These are phyloP conservation scores for Junonia oenone DNA, from an alignment of 2,888 invertebrate genomes.

Conservation along the genomic window DNA sequence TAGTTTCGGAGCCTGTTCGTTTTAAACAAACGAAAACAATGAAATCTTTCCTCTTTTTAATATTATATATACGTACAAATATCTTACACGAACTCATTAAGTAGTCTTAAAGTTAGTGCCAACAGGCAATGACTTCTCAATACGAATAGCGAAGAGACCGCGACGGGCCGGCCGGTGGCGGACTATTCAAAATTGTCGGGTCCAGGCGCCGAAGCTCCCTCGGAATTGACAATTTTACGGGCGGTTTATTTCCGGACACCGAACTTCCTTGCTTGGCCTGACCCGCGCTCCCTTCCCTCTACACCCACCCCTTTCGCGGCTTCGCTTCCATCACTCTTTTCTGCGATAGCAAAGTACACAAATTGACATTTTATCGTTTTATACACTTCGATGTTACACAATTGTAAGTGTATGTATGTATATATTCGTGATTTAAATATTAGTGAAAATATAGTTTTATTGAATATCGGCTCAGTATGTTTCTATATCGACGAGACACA, in stretches of 20 bases:
- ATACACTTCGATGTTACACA: background rate
- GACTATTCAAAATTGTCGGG: constrained; percentile 59
- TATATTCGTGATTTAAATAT: background rate
- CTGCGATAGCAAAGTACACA: constrained; percentile 14
- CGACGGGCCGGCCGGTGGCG: constrained; percentile 31
- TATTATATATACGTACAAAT: too few species aligned
- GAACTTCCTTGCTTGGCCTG: constrained; percentile 68
- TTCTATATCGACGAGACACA: constrained; percentile 33
- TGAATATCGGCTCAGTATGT: constrained; percentile 18
- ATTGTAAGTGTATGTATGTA: background rate
- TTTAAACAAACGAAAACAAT: too few species aligned
- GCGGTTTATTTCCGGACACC: constrained; percentile 82
- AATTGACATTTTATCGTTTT: constrained; percentile 20
- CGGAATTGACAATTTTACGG: constrained; percentile 86
- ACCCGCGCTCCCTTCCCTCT: constrained; percentile 45
- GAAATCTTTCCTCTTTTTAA: too few species aligned
- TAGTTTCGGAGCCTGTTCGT: too few species aligned
- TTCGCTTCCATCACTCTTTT: constrained; percentile 22
- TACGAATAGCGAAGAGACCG: constrained; percentile 34
- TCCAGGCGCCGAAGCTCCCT: constrained; percentile 59
- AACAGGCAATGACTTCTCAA: constrained; percentile 27
- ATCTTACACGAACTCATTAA: too few species aligned
- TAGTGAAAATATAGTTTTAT: background rate
- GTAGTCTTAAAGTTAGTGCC: too few species aligned
- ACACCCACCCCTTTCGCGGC: constrained; percentile 49